Evolutionary conservation across 2,888 invertebrate genomes (phyloP).

Genomic region (Heliconius charithonia): DNA sequence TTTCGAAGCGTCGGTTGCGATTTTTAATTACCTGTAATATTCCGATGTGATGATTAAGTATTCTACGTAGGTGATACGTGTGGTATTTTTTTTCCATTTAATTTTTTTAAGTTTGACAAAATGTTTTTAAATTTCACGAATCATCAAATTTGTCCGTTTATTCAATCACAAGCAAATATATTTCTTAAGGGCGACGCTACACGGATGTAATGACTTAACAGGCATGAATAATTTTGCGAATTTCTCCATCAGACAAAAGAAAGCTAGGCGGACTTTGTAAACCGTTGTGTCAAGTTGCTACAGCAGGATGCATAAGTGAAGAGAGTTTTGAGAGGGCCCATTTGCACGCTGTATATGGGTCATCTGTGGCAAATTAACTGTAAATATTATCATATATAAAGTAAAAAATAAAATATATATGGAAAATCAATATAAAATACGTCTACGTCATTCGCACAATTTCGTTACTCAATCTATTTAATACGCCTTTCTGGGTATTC

Average conservation of each 20-base stretch:
- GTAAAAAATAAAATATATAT: too few relatives aligned
- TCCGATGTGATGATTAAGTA: background rate
- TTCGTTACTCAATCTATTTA: background rate
- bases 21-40: conserved; percentile 7
- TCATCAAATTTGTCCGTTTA: background rate
- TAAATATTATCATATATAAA: background rate
- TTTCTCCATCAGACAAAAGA: conserved; percentile 18
- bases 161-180: background rate
- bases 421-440: background rate
- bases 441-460: background rate
- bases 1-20: conserved; percentile 16
- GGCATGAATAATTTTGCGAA: conserved; percentile 25
- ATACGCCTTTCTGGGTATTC: background rate
- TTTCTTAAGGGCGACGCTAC: conserved; percentile 11
- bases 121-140: background rate
- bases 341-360: conserved; percentile 17
- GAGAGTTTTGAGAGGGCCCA: conserved; percentile 10
- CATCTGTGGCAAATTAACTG: conserved; percentile 12
- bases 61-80: background rate
- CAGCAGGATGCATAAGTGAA: conserved; percentile 16
- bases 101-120: background rate
- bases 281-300: conserved; percentile 23
- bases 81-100: background rate
- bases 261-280: conserved; percentile 12
- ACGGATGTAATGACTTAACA: conserved; percentile 25